phyloP scores from a whole-genome alignment of 2,888 invertebrate genomes.

The Cantharis rufa region DNA sequence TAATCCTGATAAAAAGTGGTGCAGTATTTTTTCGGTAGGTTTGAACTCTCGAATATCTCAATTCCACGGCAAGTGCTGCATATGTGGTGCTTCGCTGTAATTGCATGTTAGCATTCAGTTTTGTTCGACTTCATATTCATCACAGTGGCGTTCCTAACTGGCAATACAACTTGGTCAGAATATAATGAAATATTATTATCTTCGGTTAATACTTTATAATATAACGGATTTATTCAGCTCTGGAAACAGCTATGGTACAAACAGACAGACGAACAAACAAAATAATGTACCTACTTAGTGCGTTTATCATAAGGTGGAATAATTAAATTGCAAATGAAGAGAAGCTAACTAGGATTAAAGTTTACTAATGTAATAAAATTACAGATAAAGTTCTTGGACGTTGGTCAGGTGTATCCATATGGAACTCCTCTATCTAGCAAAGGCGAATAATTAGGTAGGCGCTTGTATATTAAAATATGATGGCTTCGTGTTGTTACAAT shows the following conservation, averaged over 20 bases:
- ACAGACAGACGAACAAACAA: not conserved
- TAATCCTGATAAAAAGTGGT: slow-evolving; percentile 48
- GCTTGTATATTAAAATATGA: not conserved
- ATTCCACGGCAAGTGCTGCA: slow-evolving; percentile 39
- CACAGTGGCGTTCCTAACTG: not conserved
- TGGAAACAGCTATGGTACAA: not conserved
- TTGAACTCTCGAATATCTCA: slow-evolving; percentile 48
- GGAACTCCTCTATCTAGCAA: not conserved
- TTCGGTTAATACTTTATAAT: too few relatives aligned
- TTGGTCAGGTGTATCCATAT: not conserved
- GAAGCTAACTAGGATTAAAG: not conserved
- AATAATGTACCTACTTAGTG: too few relatives aligned
- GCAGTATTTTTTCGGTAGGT: slow-evolving; percentile 46
- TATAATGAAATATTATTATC: too few relatives aligned
- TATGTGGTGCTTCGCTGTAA: slow-evolving; percentile 37
- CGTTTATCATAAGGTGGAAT: too few relatives aligned
- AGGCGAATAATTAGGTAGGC: not conserved
- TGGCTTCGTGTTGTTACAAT: not conserved
- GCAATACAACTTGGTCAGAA: not conserved
- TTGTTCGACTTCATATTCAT: slow-evolving; percentile 29
- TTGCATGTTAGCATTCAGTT: slow-evolving; percentile 42
- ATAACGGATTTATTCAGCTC: too few relatives aligned
- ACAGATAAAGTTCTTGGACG: not conserved
- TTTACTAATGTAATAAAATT: not conserved
- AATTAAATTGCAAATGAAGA: not conserved